Base-by-base conservation (phyloP, 2,888 invertebrate species). In the Drosophila tripunctata region DNA sequence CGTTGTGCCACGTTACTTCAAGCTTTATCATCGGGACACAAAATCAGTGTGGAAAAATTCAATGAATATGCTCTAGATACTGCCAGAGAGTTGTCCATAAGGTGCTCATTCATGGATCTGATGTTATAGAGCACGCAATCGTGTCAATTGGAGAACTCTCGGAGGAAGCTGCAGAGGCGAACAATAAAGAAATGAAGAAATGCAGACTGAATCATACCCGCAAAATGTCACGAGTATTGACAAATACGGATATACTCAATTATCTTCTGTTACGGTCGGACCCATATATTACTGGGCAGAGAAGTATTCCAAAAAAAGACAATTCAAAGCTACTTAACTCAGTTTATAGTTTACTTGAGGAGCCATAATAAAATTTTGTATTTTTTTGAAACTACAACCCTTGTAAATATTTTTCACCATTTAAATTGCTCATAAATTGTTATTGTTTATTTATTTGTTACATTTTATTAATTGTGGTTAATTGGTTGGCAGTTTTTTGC, bases 31-130 rank as follows among this genome's bases (percentile, higher is more conserved):
- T 47, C 47, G 38, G 47, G 55, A 38, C 33, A 45, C 36, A 44
- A 45, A 55, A 45, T 55, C 30, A 45, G 52, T 15, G 38, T 22
- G 19, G 24, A 33, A 27, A 51, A 44, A 41, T 47, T 41, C 27
- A 61, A 61, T 54, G 22, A 47, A 54, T 54, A 61, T 54, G 63
- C 44, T 24, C 45, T 63, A 14, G 40, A 51, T 45, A 63, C 56
- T 51, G 47, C 44, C 56, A 33, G 38, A 14, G 45, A 19, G 15
- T 19, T 7, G 38, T 38, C 10, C 38, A 19, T 10, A 38, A 38
- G 19, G 38, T 38, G 38, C 19, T 38, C 2, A 38, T 38, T 38
- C 17, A 38, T 10, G 56, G 50, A 45, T 21, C 45, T 56, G 45
- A 38, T 45, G 27, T 64, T 45, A 52, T 57, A 47, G 35, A 52